These are phyloP conservation scores for Heliconius himera DNA, from an alignment of 1,140 invertebrate species.

Conservation along the genomic window DNA sequence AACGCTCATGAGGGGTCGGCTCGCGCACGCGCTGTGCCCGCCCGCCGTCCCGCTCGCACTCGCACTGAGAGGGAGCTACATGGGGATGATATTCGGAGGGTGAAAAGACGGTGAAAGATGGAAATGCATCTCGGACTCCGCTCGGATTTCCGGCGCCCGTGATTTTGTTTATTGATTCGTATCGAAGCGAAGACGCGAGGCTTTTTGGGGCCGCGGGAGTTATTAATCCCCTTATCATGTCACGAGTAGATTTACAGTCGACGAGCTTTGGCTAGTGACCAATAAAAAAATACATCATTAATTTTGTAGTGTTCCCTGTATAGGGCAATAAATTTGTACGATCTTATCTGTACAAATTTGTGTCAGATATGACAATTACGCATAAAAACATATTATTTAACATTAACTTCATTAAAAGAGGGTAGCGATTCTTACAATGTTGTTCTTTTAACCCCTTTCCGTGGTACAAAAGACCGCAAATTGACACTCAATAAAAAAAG, in stretches of 20 bases:
- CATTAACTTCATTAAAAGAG: background rate
- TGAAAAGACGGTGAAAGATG: slow-evolving; percentile 78
- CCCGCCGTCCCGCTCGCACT: slow-evolving; percentile 57
- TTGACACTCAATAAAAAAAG: slow-evolving; percentile 42
- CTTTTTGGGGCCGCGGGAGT: slow-evolving; percentile 53
- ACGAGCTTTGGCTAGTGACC: slow-evolving; percentile 45
- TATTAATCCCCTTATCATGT: slow-evolving; percentile 70
- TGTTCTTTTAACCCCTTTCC: slow-evolving; percentile 12
- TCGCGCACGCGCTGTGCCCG: slow-evolving; percentile 65
- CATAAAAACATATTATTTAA: background rate
- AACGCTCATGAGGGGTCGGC: slow-evolving; percentile 67
- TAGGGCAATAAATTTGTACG: background rate
- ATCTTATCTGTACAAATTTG: background rate
- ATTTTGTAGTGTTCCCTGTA: slow-evolving; percentile 25
- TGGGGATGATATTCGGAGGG: slow-evolving; percentile 77
- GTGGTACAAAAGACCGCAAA: slow-evolving; percentile 39
- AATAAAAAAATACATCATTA: slow-evolving; percentile 46
- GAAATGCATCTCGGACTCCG: slow-evolving; percentile 77
- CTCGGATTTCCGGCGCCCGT: slow-evolving; percentile 77
- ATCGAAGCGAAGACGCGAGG: slow-evolving; percentile 55
- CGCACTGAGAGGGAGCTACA: slow-evolving; percentile 53
- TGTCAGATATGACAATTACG: background rate
- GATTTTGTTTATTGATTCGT: slow-evolving; percentile 81
- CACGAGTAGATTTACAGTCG: slow-evolving; percentile 58
- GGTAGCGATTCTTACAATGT: slow-evolving; percentile 3